These are phyloP conservation scores for Andrena flavipes DNA, from an alignment of 2,888 invertebrate species.

Conservation along the genomic window DNA sequence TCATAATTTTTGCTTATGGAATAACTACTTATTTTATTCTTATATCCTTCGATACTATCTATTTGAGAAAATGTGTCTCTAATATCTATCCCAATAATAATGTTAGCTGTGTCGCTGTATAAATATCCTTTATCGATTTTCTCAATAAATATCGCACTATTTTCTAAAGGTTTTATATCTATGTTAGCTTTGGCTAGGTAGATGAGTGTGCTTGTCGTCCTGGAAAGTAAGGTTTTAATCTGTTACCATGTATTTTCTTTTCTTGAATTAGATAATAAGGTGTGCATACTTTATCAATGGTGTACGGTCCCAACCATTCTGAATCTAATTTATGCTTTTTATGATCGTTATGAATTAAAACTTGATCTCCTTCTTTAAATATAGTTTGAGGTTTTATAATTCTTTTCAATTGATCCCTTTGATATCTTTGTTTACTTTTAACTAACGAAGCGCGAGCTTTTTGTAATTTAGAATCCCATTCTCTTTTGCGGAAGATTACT, in stretches of 20 bases:
- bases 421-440: neutral
- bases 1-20: neutral
- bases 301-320: neutral
- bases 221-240: constrained; percentile 19
- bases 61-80: neutral
- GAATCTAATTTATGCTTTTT: neutral
- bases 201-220: neutral
- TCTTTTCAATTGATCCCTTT: neutral
- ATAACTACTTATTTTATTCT: neutral
- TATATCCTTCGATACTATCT: too few species aligned
- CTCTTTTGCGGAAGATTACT: neutral
- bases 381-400: constrained; percentile 1
- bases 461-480: neutral
- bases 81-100: constrained; percentile 3
- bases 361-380: neutral
- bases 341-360: neutral
- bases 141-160: neutral
- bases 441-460: neutral
- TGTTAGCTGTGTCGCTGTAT: neutral
- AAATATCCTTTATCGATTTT: neutral
- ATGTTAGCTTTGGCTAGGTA: neutral
- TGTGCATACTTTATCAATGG: neutral
- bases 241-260: constrained; percentile 17
- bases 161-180: neutral
- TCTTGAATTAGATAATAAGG: neutral